phyloP scores from a whole-genome alignment of 1,140 invertebrate species.

The Brachionus asplanchnoidis region DNA sequence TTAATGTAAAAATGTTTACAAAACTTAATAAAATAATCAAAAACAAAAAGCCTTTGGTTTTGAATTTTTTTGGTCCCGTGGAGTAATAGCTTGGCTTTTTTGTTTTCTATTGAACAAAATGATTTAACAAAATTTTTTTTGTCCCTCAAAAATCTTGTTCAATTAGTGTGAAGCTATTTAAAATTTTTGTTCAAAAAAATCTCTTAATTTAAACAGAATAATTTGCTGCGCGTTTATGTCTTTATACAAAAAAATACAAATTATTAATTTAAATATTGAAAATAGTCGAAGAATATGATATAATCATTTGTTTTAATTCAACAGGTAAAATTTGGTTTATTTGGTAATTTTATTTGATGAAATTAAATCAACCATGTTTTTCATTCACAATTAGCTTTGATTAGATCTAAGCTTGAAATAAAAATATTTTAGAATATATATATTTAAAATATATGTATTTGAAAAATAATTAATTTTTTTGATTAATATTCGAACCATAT shows the following conservation, averaged over 20 bases:
- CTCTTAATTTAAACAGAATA: background rate
- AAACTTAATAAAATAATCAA: constrained; percentile 21
- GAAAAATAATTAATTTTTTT: too few species aligned
- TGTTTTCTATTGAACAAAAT: background rate
- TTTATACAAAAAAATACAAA: background rate
- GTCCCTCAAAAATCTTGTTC: too few species aligned
- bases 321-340: too few species aligned
- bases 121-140: too few species aligned
- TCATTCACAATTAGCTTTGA: background rate
- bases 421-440: background rate
- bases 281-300: background rate
- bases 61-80: background rate
- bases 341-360: background rate
- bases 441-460: too few species aligned
- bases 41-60: background rate
- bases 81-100: background rate
- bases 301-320: too few species aligned
- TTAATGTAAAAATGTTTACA: background rate
- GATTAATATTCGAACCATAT: too few species aligned
- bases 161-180: background rate
- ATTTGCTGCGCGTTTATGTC: background rate
- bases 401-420: background rate
- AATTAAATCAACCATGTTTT: background rate
- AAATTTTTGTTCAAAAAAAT: background rate
- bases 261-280: background rate